Evolutionary conservation across 2,888 invertebrate genomes (phyloP).

Genomic region (Muschampia plurimacula): DNA sequence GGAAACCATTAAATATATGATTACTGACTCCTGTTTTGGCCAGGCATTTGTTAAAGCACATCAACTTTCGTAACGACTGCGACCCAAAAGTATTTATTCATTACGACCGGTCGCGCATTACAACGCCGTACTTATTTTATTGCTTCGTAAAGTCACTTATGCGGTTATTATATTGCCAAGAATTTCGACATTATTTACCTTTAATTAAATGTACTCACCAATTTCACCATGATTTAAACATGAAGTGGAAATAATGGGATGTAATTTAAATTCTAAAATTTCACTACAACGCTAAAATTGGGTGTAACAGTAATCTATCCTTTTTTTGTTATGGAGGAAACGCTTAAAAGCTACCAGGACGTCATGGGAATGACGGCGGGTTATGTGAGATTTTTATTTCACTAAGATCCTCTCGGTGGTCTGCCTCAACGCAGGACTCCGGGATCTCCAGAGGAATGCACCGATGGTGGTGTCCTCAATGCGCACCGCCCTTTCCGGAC

Average conservation of each 20-base stretch:
- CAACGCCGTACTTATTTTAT: slow-evolving; percentile 59
- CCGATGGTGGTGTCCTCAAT: no score
- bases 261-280: background rate
- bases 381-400: no score
- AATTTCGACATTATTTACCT: slow-evolving; percentile 39
- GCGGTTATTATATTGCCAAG: slow-evolving; percentile 55
- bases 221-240: background rate
- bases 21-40: slow-evolving; percentile 65
- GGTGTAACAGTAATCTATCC: background rate
- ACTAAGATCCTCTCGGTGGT: no score
- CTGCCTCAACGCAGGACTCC: no score
- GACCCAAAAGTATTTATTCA: slow-evolving; percentile 69
- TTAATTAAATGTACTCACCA: slow-evolving; percentile 12
- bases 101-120: slow-evolving; percentile 61
- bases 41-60: slow-evolving; percentile 78
- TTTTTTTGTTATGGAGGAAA: no score
- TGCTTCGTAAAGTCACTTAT: slow-evolving; percentile 29
- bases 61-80: slow-evolving; percentile 76
- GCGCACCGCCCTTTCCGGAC: no score
- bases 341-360: no score
- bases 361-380: no score
- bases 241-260: background rate
- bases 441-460: no score
- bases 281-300: background rate
- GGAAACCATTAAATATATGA: slow-evolving; percentile 80